These are phyloP conservation scores for Fragum fragum DNA, from an alignment of 2,888 invertebrate genomes.

Conservation along the genomic window DNA sequence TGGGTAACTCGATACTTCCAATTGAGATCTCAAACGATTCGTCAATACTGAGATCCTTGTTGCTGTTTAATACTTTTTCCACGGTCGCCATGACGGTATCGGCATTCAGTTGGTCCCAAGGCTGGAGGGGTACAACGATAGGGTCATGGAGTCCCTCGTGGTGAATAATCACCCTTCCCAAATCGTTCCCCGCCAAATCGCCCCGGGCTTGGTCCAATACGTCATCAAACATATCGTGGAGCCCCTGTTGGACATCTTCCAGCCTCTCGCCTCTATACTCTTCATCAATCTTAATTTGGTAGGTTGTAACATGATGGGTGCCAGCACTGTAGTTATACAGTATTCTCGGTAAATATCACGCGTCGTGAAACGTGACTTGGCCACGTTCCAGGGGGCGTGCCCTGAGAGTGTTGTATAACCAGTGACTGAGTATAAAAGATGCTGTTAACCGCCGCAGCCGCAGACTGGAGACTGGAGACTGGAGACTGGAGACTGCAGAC, in stretches of 20 bases:
- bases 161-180: constrained; percentile 48
- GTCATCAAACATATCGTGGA: constrained; percentile 41
- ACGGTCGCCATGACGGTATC: constrained; percentile 30
- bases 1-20: constrained; percentile 52
- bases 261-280: constrained; percentile 29
- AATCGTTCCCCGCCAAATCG: constrained; percentile 42
- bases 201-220: constrained; percentile 30
- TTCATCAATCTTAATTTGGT: constrained; percentile 42
- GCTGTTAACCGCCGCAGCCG: too few relatives aligned
- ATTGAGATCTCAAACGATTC: constrained; percentile 45
- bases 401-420: too few relatives aligned
- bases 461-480: too few relatives aligned
- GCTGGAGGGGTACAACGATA: constrained; percentile 58
- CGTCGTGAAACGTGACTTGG: too few relatives aligned
- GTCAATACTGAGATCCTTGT: constrained; percentile 50
- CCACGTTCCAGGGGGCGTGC: too few relatives aligned
- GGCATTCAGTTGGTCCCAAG: constrained; percentile 52
- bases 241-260: constrained; percentile 30
- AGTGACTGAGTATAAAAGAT: too few relatives aligned
- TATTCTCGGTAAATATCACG: too few relatives aligned
- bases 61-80: constrained; percentile 60
- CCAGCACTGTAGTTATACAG: too few relatives aligned
- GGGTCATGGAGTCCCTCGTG: constrained; percentile 58
- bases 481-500: too few relatives aligned
- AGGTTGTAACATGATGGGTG: too few relatives aligned